Evolutionary conservation across 2,888 invertebrate genomes (phyloP), one percentile per base, ranked within the genome.

Genomic region (Diarsia dahlii): DNA sequence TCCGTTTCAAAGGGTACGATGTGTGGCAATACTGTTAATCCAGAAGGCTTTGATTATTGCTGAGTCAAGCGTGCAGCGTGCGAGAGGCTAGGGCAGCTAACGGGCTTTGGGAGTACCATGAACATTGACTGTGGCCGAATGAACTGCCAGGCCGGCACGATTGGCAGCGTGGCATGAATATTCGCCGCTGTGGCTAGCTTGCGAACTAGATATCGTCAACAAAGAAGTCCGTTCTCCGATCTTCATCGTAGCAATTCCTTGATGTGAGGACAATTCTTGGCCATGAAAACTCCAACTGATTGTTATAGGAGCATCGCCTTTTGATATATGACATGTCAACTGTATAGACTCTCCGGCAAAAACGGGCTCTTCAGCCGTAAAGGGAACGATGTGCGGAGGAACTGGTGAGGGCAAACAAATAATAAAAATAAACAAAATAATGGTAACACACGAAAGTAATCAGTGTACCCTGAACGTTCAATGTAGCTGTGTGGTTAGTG

Each of bases 241-340:
- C 92, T 96, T 97, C 91, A 96, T 97, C 77, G 97, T 96, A 71
- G 96, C 93, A 87, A 97, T 96, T 91, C 97, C 97, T 92, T 96
- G 95, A 81, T 96, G 95, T 87, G 96, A 96, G 89, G 97, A 96
- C 78, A 96, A 93, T 81, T 96, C 97, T 92, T 96, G 93, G 87
- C 97, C 96, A 93, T 98, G 98, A 92, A 98, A 97, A 89, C 97
- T 97, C 98, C 98, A 99, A 70, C 97, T 97, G 76, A 99, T 97
- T 85, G 97, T 97, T 78, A 99, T 97, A 70, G 98, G 98, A 79
- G 97, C 93, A 91, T 98, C 98, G 73, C 98, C 98, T 93, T 97
- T 97, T 66, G 97, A 97, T 83, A 97, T 96, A 86, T 97, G 96
- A 94, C 98, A 98, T 78, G 93, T 95, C 88, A 97, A 96, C 85